Evolutionary conservation across 2,113 vertebrate genomes (phyloP).

Genomic region (Bufo bufo): DNA sequence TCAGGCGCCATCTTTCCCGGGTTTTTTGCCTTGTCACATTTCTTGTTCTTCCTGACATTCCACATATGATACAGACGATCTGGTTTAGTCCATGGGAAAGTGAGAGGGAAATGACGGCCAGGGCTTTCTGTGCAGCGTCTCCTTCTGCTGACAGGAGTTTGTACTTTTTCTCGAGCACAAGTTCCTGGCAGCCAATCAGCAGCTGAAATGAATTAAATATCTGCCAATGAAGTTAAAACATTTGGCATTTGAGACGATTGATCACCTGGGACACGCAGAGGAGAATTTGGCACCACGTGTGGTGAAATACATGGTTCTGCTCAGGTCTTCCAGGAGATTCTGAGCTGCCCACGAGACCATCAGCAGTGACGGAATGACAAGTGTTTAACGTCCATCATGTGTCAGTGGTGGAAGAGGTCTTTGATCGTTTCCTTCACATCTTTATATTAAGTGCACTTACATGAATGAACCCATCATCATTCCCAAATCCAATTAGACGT

Average conservation of each 20-base stretch:
- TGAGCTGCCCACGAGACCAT: too few species aligned
- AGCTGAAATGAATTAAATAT: neutral
- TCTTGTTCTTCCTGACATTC: neutral
- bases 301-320: too few species aligned
- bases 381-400: neutral
- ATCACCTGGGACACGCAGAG: neutral
- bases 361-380: neutral
- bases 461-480: too few species aligned
- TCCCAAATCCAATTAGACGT: too few species aligned
- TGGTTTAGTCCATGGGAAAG: neutral
- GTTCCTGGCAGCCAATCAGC: slow-evolving; percentile 4
- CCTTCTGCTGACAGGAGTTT: slow-evolving; percentile 38
- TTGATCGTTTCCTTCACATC: neutral
- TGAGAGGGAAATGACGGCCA: neutral
- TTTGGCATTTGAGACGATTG: neutral
- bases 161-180: neutral
- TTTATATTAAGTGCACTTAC: neutral
- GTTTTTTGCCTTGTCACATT: too few species aligned
- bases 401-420: neutral
- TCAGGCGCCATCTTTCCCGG: too few species aligned
- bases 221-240: neutral
- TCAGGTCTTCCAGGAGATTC: neutral
- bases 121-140: slow-evolving; percentile 22
- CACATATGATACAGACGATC: neutral
- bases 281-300: neutral